phyloP scores from a whole-genome alignment of 2,797 vertebrate genomes.

The Lutra lutra region DNA sequence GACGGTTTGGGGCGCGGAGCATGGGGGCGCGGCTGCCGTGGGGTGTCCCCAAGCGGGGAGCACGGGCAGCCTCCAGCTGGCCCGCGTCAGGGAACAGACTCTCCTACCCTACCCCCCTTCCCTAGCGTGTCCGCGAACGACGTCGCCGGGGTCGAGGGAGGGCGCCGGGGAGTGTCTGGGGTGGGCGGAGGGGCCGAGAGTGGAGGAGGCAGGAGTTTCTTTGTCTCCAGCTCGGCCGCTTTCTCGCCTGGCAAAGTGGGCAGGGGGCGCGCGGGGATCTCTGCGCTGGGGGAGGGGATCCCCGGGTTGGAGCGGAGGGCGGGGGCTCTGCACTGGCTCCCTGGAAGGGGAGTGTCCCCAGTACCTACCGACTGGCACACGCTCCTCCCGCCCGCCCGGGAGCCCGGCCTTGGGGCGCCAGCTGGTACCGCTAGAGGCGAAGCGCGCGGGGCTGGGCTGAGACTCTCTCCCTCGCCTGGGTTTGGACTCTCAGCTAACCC shows the following conservation, averaged over 20 bases:
- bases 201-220: slow-evolving; percentile 84
- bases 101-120: neutral
- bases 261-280: slow-evolving; percentile 80
- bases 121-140: neutral
- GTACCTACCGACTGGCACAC: neutral
- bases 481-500: neutral
- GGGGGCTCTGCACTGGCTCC: neutral
- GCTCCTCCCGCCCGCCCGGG: neutral
- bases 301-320: neutral
- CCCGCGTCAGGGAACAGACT: neutral
- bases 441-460: neutral
- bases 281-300: slow-evolving; percentile 63
- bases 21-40: slow-evolving; percentile 45
- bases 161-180: slow-evolving; percentile 72
- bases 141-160: slow-evolving; percentile 24
- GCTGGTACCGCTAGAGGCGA: neutral
- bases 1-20: slow-evolving; percentile 10
- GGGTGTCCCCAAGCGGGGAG: slow-evolving; percentile 20
- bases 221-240: slow-evolving; percentile 84
- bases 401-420: neutral
- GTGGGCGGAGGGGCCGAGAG: slow-evolving; percentile 41
- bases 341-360: neutral
- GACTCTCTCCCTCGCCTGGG: neutral
- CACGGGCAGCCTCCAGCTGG: neutral
- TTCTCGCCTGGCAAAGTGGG: slow-evolving; percentile 83